Conservation (phyloP, 2,797 vertebrate genomes). For the Hapalemur alaotrensis region DNA sequence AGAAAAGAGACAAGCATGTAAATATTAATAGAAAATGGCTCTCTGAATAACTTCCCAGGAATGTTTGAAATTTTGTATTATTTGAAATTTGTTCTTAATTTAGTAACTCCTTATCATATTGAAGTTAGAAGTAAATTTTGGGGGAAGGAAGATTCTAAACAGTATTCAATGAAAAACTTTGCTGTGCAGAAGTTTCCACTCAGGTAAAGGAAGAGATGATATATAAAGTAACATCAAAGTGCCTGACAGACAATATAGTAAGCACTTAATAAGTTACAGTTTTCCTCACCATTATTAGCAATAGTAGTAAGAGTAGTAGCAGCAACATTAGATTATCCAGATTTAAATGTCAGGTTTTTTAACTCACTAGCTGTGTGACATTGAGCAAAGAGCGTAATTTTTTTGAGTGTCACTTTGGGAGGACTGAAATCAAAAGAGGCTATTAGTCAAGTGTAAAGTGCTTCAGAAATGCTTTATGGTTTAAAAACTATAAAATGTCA, state of each 20-base stretch:
- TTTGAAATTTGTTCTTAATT: background rate
- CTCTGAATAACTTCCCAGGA: background rate
- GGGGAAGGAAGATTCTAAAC: background rate
- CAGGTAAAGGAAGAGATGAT: background rate
- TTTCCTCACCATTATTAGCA: background rate
- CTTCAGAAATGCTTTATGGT: background rate
- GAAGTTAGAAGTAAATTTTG: background rate
- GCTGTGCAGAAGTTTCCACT: background rate
- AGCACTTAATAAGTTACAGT: background rate
- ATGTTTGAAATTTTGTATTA: background rate
- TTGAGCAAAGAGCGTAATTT: background rate
- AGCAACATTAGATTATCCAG: background rate
- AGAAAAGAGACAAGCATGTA: background rate
- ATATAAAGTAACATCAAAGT: background rate
- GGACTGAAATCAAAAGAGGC: slow-evolving; percentile 16
- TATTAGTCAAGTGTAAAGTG: background rate
- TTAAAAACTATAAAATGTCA: slow-evolving; percentile 46
- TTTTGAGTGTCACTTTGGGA: slow-evolving; percentile 13
- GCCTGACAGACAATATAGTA: background rate
- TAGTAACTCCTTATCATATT: background rate
- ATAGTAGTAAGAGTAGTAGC: background rate
- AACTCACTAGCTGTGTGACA: slow-evolving; percentile 21
- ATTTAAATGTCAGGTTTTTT: background rate
- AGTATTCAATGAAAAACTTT: background rate
- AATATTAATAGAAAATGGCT: background rate